Evolutionary conservation across 2,113 vertebrate species (phyloP), one percentile per base, ranked within the genome.

Genomic region (Zosterops lateralis): DNA sequence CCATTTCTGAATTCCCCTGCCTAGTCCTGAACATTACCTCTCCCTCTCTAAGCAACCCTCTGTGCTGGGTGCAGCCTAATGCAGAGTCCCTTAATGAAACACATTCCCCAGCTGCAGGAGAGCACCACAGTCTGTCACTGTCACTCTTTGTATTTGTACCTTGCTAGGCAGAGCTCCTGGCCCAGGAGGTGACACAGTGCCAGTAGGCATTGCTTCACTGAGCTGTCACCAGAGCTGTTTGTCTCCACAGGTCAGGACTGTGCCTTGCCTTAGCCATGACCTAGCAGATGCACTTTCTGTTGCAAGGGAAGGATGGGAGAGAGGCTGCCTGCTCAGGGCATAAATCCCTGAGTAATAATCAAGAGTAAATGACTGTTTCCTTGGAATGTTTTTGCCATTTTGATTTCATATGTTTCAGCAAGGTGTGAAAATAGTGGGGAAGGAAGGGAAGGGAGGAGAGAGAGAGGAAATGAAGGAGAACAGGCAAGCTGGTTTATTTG

Each of bases 121-220:
- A 84, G 4, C 51, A 42, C 15, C 28, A 14, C 16, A 16, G 24
- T 6, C 44, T 72, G 20, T 19, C 40, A 36, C 28, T 54, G 26
- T 22, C 48, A 57, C 45, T 66, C 29, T 68, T 57, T 40, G 50
- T 28, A 5, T 26, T 10, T 17, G 38, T 38, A 19, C 53, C 53
- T 58, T 17, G 7, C 29, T 29, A 34, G 60, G 42, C 34, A 84
- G 61, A 54, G 6, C 26, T 77, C n/a, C 31, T 56, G 32, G 53
- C 53, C 65, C 0, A 0, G 13, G 32, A 56, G 11, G 21, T 58
- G 68, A n/a, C 14, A 34, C 62, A n/a, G 66, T 48, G 53, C 31
- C 64, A 58, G 65, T 61, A 36, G 65, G 32, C 51, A 6, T 17
- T 79, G 57, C 40, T 61, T 40, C 62, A 14, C 71, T 42, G 45